phyloP scores from a whole-genome alignment of 2,888 invertebrate genomes.

The Amiota minor region DNA sequence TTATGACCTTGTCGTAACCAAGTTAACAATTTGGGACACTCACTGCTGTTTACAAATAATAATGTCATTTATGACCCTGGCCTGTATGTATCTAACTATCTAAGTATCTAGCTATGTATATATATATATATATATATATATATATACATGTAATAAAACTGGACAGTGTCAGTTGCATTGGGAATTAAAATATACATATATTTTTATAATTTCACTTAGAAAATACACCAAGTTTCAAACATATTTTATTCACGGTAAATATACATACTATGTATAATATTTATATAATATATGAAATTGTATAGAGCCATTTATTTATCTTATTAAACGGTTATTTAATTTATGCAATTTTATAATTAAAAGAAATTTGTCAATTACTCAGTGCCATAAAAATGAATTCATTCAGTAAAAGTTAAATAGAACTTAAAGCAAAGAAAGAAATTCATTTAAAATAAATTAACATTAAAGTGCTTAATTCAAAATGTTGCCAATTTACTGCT shows the following conservation, averaged over 20 bases:
- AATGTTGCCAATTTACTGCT: background rate
- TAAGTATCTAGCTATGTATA: conserved; percentile 6
- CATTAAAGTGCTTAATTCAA: conserved; percentile 15
- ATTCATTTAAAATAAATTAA: conserved; percentile 16
- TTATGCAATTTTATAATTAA: conserved; percentile 26
- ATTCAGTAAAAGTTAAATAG: no score
- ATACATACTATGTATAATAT: no score
- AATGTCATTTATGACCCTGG: conserved; percentile 65
- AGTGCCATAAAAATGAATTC: no score
- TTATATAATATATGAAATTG: no score
- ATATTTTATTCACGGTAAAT: background rate
- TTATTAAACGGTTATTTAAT: background rate
- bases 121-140: background rate
- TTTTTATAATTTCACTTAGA: no score
- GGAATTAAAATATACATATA: no score
- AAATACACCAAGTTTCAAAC: background rate
- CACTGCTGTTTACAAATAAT: conserved; percentile 65
- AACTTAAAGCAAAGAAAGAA: background rate
- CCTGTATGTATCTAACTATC: conserved; percentile 29
- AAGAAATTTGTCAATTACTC: background rate
- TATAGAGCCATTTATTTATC: background rate
- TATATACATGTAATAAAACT: no score
- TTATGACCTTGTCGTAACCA: conserved; percentile 55
- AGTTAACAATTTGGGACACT: conserved; percentile 63
- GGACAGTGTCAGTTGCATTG: no score